Percentiles rank a stretch among this genome's conserved stretches.
phyloP scores from a whole-genome alignment of 2,113 vertebrate genomes.

The Chitala chitala region DNA sequence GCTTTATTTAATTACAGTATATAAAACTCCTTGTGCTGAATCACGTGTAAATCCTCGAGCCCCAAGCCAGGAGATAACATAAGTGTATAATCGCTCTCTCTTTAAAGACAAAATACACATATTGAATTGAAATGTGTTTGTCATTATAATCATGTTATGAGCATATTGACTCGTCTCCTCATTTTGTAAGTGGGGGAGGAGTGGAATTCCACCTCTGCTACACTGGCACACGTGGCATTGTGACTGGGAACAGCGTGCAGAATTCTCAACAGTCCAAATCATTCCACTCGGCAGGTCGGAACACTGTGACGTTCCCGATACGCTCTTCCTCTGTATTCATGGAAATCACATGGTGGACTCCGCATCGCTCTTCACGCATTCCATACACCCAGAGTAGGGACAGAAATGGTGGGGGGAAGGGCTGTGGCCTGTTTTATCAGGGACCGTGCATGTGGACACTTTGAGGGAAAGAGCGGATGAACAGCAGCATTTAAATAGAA shows the following conservation, averaged over 20 bases:
- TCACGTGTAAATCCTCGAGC: no score
- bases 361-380: not conserved
- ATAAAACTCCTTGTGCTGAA: no score
- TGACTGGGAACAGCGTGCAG: not conserved
- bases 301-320: conserved; percentile 19
- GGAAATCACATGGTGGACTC: not conserved
- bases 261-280: conserved; percentile 31
- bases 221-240: conserved; percentile 10
- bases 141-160: no score
- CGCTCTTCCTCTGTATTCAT: not conserved
- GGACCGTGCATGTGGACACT: conserved; percentile 7
- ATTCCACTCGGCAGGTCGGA: conserved; percentile 14
- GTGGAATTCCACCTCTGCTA: no score
- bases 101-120: no score
- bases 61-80: no score
- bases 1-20: no score
- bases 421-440: not conserved
- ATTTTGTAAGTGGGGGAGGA: no score
- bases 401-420: not conserved
- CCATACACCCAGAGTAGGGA: not conserved
- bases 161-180: no score
- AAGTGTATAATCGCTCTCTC: no score
- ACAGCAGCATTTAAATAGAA: conserved; percentile 43
- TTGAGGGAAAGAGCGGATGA: conserved; percentile 22
- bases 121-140: no score